A percentile compares a stretch with the other conserved stretches of the same genome.
Conservation (phyloP, 2,113 vertebrate genomes). For the Cygnus buccinator region DNA sequence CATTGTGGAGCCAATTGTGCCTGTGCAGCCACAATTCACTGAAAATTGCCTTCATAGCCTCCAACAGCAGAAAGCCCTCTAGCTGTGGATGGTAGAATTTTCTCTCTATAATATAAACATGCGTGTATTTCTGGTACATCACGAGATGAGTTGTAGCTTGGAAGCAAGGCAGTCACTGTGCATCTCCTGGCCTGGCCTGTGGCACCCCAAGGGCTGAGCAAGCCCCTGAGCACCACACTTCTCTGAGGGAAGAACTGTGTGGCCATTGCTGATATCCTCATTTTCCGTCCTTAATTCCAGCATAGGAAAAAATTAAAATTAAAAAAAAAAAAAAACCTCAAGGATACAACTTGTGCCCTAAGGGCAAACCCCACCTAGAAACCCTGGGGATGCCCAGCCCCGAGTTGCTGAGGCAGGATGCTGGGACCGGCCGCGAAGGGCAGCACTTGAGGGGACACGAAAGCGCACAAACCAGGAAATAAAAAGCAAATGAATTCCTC, state of each 20-base stretch:
- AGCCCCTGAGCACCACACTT: not conserved
- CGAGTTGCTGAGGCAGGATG: not conserved
- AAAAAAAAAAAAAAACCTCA: not conserved
- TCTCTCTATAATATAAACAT: too few species aligned
- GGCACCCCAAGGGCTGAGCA: too few species aligned
- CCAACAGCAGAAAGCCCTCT: not conserved
- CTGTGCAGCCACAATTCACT: rapidly evolving
- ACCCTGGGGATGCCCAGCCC: not conserved
- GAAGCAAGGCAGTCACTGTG: not conserved
- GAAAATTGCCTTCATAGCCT: not conserved
- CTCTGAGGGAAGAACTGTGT: not conserved
- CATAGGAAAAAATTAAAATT: not conserved
- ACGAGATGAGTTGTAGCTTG: not conserved
- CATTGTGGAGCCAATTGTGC: too few species aligned
- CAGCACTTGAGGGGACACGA: rapidly evolving
- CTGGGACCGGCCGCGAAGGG: too few species aligned
- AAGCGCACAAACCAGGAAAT: too few species aligned
- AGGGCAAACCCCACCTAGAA: too few species aligned
- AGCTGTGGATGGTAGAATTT: rapidly evolving
- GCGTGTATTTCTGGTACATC: not conserved
- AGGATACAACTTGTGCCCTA: not conserved
- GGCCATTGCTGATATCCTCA: rapidly evolving
- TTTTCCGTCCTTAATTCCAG: not conserved
- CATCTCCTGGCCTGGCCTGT: not conserved
- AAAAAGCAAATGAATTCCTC: rapidly evolving